Evolutionary conservation across 2,888 invertebrate species (phyloP), one percentile per base, ranked within the genome.

Genomic region (Spodoptera picta): DNA sequence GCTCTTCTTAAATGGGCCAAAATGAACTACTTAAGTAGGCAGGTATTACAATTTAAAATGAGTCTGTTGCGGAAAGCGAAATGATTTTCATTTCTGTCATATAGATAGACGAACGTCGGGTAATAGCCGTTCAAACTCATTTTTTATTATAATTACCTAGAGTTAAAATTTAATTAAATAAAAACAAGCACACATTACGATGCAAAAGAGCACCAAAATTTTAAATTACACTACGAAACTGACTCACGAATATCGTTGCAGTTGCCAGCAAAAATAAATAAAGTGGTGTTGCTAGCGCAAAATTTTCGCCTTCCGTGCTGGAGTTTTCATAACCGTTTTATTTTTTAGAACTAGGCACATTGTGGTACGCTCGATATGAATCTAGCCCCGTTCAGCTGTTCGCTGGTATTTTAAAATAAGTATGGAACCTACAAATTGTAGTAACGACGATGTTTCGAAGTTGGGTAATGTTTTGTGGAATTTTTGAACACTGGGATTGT

Each of bases 281-380:
- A 42, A 55, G 45, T 52, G 48, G 53, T n/a, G 73, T 73, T 31
- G 45, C 4, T 2, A 47, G 44, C 41, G 50, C n/a, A 11, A 44
- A 50, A 67, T 53, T 46, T 68, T 68, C 43, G 46, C 45, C 41
- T 56, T 49, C 19, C 43, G 48, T 60, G 60, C 42, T 14, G 9
- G 60, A 73, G 6, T 73, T 73, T 56, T 52, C 24, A 24, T 9
- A 36, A 36, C 46, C 0, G 56, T 67, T 60, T 48, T 60, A 47
- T 53, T 56, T 48, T 9, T n/a, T 12, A 42, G 36, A 46, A 56
- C 48, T 27, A 46, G 36, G 46, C 36, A 19, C 23, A 9, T 42
- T 44, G 23, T 44, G 47, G 65, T 12, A 51, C 43, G 36, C 36
- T 10, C 43, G 65, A 65, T 65, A 52, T 48, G 14, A 44, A 65